A percentile compares a stretch with the other conserved stretches of the same genome.
Evolutionary conservation across 2,113 vertebrate genomes (phyloP).

Genomic region (Paraplagusia blochii): DNA sequence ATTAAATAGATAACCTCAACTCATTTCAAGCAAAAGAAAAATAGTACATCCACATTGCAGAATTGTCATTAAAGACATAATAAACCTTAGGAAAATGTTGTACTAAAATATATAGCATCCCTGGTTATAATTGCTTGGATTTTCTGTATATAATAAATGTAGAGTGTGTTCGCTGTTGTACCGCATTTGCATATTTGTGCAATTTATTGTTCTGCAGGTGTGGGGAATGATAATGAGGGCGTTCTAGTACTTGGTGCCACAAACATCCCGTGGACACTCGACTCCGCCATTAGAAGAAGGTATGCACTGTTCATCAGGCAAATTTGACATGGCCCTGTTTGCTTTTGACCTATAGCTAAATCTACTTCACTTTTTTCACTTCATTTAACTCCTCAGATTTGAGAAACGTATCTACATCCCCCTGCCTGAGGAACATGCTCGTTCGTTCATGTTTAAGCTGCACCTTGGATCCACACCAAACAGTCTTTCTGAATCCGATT

Average conservation of each 20-base stretch:
- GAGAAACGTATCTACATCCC: constrained; percentile 98
- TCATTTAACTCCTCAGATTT: constrained; percentile 80
- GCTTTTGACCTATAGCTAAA: constrained; percentile 13
- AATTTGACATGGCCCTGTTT: background rate
- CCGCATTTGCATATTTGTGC: too few species aligned
- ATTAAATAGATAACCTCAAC: too few species aligned
- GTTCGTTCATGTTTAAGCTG: constrained; percentile 91
- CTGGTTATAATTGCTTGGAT: too few species aligned
- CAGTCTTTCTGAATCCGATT: constrained; percentile 82
- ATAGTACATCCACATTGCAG: too few species aligned
- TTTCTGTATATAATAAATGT: too few species aligned
- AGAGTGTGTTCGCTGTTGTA: too few species aligned
- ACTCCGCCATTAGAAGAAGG: constrained; percentile 97
- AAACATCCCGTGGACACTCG: constrained; percentile 97
- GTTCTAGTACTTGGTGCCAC: constrained; percentile 96
- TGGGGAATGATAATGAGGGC: constrained; percentile 93
- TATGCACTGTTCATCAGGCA: constrained; percentile 50
- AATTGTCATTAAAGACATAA: too few species aligned
- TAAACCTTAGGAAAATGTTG: too few species aligned
- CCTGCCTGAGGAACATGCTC: constrained; percentile 91
- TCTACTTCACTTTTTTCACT: constrained; percentile 8
- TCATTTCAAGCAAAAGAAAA: too few species aligned
- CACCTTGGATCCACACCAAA: constrained; percentile 88
- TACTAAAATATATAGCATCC: too few species aligned
- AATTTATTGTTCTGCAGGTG: constrained; percentile 73